These are phyloP conservation scores for Eolophus roseicapilla DNA, from an alignment of 2,113 vertebrate genomes.

Conservation along the genomic window DNA sequence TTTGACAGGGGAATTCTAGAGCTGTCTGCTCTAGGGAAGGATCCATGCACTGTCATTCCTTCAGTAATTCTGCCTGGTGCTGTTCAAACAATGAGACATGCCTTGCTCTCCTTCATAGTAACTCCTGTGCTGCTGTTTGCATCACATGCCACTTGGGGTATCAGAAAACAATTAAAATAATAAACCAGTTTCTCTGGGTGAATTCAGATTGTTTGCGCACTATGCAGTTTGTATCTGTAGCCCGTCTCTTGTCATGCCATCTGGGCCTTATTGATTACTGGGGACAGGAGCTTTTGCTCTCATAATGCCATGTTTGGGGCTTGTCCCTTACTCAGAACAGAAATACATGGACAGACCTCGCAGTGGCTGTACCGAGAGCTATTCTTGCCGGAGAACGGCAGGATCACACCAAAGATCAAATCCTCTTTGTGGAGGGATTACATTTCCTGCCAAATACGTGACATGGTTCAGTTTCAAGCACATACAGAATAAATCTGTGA, in stretches of 20 bases:
- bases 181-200: neutral
- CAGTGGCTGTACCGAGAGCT: neutral
- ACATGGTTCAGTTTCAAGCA: constrained; percentile 35
- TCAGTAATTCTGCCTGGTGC: neutral
- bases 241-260: neutral
- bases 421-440: constrained; percentile 52
- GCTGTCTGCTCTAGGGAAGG: neutral
- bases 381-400: neutral
- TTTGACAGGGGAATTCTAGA: neutral
- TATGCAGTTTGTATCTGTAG: neutral
- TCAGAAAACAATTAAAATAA: neutral
- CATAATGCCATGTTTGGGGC: neutral
- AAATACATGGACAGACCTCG: neutral
- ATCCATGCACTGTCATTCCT: neutral
- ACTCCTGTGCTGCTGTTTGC: neutral
- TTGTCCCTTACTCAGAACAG: neutral
- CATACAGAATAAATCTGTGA: constrained; percentile 11
- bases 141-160: neutral
- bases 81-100: neutral
- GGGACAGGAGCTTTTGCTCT: neutral
- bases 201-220: neutral
- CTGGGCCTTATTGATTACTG: neutral
- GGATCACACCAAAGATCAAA: constrained; percentile 41
- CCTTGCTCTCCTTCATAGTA: neutral
- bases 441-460: constrained; percentile 39